Evolutionary conservation across 53 echinoderm and acorn worm genomes (phyloP), one percentile per base, ranked within the genome.

Genomic region (Henricia sp.): DNA sequence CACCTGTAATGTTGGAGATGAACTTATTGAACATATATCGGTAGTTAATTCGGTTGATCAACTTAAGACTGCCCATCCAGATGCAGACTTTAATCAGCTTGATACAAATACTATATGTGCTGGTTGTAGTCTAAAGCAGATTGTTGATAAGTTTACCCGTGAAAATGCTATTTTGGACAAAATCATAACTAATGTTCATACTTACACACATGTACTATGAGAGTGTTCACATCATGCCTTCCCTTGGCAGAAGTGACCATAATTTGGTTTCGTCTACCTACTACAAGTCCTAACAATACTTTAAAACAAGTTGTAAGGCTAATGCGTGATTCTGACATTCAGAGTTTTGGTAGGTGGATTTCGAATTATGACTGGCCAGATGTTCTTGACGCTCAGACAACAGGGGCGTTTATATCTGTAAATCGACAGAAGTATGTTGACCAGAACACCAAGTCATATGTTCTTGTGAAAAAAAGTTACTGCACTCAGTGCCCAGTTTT

Each of bases 231-330:
- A 42, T 82, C n/a, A 40, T 82, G 66, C 55, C 78, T n/a, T n/a
- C 78, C 29, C 64, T 78, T 19, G 78, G 78, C 46, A 32, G 16
- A 78, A 78, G 78, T 65, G 82, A 82, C 67, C 82, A 82, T 66
- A 40, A 42, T 48, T 40, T 55, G 26, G 50, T 82, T 37, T 25
- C 33, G 43, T 23, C 43, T 69, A 8, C 69, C 42, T 20, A 69
- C 60, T 28, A 44, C n/a, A n/a, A n/a, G 44, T 6, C 44, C 29
- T 27, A 60, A 28, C 28, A 60, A 60, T 25, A 64, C 48, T 21
- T 37, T 20, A 20, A 82, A 82, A 66, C 52, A 33, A 19, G 66
- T 82, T 8, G 41, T 54, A 6, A 38, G 51, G 51, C 78, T 62
- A 37, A 77, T 77, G 78, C 59, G 63, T 12, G 78, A 77, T 43